phyloP scores from a whole-genome alignment of 2,888 invertebrate species.

The Anarsia innoxiella region DNA sequence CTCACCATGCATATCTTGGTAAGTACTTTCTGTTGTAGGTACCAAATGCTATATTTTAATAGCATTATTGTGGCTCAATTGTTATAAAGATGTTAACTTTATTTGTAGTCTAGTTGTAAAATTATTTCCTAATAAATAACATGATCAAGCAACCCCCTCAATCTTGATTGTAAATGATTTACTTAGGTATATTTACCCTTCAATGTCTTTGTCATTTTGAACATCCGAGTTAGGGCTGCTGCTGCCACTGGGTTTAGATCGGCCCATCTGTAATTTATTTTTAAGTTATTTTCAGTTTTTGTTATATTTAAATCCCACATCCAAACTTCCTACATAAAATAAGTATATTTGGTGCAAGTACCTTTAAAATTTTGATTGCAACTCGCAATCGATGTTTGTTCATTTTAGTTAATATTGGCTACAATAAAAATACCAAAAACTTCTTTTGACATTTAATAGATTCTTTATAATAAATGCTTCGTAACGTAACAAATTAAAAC shows the following conservation, averaged over 20 bases:
- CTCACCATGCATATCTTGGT: too few relatives aligned
- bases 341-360: neutral
- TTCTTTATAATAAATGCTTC: neutral
- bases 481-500: too few relatives aligned
- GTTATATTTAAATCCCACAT: neutral
- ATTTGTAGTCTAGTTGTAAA: too few relatives aligned
- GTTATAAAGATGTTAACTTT: too few relatives aligned
- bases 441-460: neutral
- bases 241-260: conserved; percentile 56
- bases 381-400: neutral
- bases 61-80: too few relatives aligned
- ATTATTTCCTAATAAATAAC: too few relatives aligned
- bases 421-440: neutral
- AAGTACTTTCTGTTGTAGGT: too few relatives aligned
- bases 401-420: neutral
- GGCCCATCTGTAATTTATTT: conserved; percentile 60
- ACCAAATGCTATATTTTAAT: too few relatives aligned
- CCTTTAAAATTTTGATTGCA: too few relatives aligned
- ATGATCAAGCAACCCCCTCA: too few relatives aligned
- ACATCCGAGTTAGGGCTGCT: conserved; percentile 57
- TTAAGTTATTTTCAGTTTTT: conserved; percentile 6
- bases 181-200: conserved; percentile 71
- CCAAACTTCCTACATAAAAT: neutral
- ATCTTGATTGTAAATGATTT: too few relatives aligned
- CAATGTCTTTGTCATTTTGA: conserved; percentile 64